Percentiles rank a stretch among this genome's conserved stretches.
phyloP scores from a whole-genome alignment of 2,797 vertebrate genomes.

The Phaenicophaeus curvirostris region DNA sequence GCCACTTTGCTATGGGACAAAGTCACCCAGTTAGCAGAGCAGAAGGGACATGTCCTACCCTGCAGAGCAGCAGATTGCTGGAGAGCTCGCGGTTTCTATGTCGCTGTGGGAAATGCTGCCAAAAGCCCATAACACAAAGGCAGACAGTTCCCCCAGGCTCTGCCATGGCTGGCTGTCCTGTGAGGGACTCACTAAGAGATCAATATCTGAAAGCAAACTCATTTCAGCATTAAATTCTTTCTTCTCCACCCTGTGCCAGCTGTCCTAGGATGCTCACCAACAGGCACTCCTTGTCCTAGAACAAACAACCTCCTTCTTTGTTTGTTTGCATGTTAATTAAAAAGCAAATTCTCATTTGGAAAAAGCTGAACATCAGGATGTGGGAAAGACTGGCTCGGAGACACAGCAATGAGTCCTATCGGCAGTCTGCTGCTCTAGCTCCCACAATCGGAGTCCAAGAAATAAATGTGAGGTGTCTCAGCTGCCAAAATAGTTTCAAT shows the following conservation, averaged over 20 bases:
- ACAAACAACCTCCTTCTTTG: constrained; percentile 40
- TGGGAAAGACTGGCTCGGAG: constrained; percentile 19
- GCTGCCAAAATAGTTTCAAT: constrained; percentile 11
- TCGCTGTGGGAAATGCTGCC: background rate
- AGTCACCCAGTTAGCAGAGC: fast-evolving
- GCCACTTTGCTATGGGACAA: background rate
- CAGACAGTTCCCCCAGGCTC: background rate
- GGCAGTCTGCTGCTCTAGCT: constrained; percentile 1
- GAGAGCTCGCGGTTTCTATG: fast-evolving
- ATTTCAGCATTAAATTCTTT: background rate
- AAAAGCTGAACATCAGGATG: background rate
- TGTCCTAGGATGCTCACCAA: constrained; percentile 23
- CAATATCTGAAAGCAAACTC: background rate
- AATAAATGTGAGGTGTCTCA: constrained; percentile 13
- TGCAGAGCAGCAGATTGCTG: fast-evolving
- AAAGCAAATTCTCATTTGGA: constrained; percentile 51
- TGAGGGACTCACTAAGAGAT: background rate
- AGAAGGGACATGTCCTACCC: background rate
- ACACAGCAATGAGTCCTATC: background rate
- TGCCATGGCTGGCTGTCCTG: fast-evolving
- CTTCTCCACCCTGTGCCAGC: constrained; percentile 6
- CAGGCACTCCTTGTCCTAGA: constrained; percentile 15
- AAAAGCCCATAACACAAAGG: fast-evolving
- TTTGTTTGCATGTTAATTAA: constrained; percentile 53
- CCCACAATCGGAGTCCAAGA: background rate